Base-by-base conservation (phyloP, 2,113 vertebrate genomes). In the Raphicerus campestris region DNA sequence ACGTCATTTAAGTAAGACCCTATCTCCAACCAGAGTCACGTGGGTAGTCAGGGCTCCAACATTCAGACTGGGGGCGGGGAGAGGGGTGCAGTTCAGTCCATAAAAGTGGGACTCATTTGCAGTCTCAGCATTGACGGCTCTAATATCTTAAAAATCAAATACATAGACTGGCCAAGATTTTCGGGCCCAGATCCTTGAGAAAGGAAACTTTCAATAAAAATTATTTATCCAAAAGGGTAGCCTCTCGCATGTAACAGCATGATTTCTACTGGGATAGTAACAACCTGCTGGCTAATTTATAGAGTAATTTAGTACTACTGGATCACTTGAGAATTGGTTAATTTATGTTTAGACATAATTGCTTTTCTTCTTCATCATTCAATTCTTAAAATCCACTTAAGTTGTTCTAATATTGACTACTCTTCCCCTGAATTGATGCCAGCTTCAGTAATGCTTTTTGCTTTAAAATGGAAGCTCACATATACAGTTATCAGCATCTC, bases 401-500 rank as follows among this genome's bases (percentile, higher is more conserved):
- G 84, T 47, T 89, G 6, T 87, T 89, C 42, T 35, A 55, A 20
- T 6, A 47, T 2, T 86, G 49, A 80, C 60, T 49, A 47, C 39
- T n/a, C 90, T 96, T 95, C 24, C 30, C 51, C 8, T 26, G 47
- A 32, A 94, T 70, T 9, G 82, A 70, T 82, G 45, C 22, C 42
- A 77, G 3, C 24, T 55, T 93, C 17, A 49, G 49, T 11, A 70
- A 63, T 16, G 10, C 10, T 84, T 82, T 94, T 85, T 42, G 35
- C 30, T 95, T 87, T 88, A 92, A 84, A 96, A 81, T 81, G 55
- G 32, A 89, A 78, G 70, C 15, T 47, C n/a, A 51, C 58, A 19
- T 16, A 89, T 20, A 60, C 30, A 86, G 86, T 97, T 90, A 93
- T 83, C 85, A 39, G 55, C 61, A 94, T 85, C 88, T 97, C 90